Base-by-base conservation (phyloP, 2,113 vertebrate genomes). In the Tringa solitaria region DNA sequence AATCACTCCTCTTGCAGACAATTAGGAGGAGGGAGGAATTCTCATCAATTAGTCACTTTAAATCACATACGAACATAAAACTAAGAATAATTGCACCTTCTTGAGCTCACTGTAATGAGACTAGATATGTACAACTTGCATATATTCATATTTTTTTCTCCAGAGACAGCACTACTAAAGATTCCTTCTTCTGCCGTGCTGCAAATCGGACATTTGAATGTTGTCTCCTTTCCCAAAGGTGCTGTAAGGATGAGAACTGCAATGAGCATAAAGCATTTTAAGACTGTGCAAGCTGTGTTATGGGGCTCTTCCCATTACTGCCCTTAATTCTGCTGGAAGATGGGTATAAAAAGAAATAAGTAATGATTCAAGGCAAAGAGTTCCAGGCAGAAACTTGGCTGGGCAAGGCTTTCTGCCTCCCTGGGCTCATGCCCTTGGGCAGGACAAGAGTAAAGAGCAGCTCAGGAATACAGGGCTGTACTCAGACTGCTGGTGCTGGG, bases 381-480 rank as follows among this genome's bases (percentile, higher is more conserved):
- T 17, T n/a, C 35, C 45, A 67, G 56, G 48, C 41, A 61, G 48
- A 28, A 41, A n/a, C 64, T 45, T 33, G 74, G 28, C 35, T 35
- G 50, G 30, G 8, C 7, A 20, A 20, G 59, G 68, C 68, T 74
- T 14, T 45, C 32, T 35, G 51, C 51, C n/a, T 28, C 39, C 39
- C n/a, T 5, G 8, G 14, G 23, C 37, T 77, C 24, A 4, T 15
- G 51, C 23, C 30, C 46, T 53, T 21, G n/a, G 28, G 41, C 22
- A 48, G 50, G 50, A 48, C 51, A 26, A 11, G 8, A 28, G 30
- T 5, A 14, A 48, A 1, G 39, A 46, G 33, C 64, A 57, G 35
- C 35, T 67, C 1, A 9, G 35, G 32, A 41, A 35, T 6, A 4
- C 3, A 15, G 20, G 28, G 17, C 27, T 0, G 5, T 27, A 14